A percentile compares a stretch with the other conserved stretches of the same genome.
phyloP scores from a whole-genome alignment of 2,797 vertebrate species.

The Onychomys leucogaster region DNA sequence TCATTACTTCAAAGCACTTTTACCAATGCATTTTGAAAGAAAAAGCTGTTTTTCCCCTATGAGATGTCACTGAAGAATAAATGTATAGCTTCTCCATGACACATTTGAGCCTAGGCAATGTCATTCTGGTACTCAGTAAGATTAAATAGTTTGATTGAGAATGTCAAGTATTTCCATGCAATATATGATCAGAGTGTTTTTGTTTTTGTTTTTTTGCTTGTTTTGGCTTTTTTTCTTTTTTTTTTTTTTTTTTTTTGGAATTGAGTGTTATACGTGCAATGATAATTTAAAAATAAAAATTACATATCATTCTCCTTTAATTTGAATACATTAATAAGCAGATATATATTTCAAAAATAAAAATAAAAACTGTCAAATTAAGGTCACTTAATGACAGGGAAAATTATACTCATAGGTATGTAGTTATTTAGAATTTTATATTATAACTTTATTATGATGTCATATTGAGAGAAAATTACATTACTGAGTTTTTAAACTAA shows the following conservation, averaged over 20 bases:
- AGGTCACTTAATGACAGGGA: not conserved
- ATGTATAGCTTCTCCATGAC: not conserved
- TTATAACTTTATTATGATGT: conserved; percentile 6
- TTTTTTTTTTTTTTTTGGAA: not conserved
- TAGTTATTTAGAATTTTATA: not conserved
- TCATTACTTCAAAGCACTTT: not conserved
- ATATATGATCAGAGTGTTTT: not conserved
- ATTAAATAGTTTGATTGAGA: not conserved
- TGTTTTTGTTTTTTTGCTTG: not conserved
- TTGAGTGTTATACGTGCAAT: not conserved
- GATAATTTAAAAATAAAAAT: conserved; percentile 10
- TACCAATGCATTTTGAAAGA: not conserved
- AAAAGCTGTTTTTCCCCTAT: not conserved
- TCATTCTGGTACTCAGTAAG: not conserved
- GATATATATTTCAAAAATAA: not conserved
- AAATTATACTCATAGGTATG: not conserved
- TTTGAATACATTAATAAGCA: not conserved
- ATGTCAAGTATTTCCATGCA: not conserved
- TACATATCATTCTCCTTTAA: not conserved
- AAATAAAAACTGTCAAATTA: conserved; percentile 9
- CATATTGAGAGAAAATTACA: conserved; percentile 1
- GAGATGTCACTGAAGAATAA: not conserved
- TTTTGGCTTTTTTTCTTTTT: not conserved
- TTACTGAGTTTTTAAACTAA: not conserved
- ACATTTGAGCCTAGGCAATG: not conserved